Base-by-base conservation (phyloP, 2,113 vertebrate genomes). In the Furnarius figulus region DNA sequence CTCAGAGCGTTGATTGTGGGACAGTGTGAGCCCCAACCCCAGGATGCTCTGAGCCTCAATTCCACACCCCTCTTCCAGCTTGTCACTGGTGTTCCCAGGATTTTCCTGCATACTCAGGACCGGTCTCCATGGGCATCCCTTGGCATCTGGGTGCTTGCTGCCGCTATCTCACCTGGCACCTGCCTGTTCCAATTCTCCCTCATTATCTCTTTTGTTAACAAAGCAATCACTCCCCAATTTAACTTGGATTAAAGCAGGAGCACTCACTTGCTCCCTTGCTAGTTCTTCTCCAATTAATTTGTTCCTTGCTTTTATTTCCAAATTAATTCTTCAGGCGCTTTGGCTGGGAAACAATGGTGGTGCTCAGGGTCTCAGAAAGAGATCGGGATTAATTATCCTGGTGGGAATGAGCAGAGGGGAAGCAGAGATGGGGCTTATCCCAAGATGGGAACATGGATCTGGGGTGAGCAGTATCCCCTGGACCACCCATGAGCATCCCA, bases 241-340 rank as follows among this genome's bases (percentile, higher is more conserved):
- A 93, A 87, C 91, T 79, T n/a, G 82, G 75, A 94, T 91, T 94
- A 85, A 88, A 67, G 28, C 40, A 8, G 44, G n/a, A 59, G 71
- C 18, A 28, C 61, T 82, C 24, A 18, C 67, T 79, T 23, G 3
- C 35, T 77, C 79, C 58, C 78, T 68, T 2, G 12, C 82, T 89
- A 35, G 35, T 59, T 77, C 83, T 63, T 28, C 74, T 92, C 77
- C 72, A 67, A 88, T 96, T 88, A 94, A 96, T 91, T 88, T 56
- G 61, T 75, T 82, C 65, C 18, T 74, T 7, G 4, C 62, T 93
- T 89, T 56, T 93, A 37, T 93, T 88, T 65, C 84, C 85, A 75
- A 95, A 92, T 95, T 87, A 94, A 90, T 87, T 94, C 85, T 73
- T 89, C 89, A 71, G 71, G 61, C 61, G 61, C 67, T 79, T 72